phyloP scores from a whole-genome alignment of 2,797 vertebrate species.

The Novumbra hubbsi region DNA sequence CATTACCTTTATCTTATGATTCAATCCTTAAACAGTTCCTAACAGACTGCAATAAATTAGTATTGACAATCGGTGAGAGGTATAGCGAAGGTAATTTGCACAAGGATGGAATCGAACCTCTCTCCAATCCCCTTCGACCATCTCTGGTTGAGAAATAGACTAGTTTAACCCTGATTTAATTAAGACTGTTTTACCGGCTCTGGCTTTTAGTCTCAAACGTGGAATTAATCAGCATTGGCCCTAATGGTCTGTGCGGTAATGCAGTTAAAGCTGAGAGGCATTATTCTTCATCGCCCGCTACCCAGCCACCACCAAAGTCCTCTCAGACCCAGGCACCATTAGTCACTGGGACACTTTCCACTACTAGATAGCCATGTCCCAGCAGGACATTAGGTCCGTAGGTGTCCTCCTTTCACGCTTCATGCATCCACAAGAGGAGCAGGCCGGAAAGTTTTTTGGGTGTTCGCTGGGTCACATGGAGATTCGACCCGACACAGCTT shows the following conservation, averaged over 20 bases:
- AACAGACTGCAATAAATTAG: neutral
- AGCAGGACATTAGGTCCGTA: neutral
- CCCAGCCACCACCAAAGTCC: neutral
- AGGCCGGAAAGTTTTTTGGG: neutral
- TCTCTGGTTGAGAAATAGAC: constrained; percentile 19
- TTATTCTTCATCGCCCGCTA: constrained; percentile 35
- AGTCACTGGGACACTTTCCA: constrained; percentile 4
- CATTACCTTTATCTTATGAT: too few relatives aligned
- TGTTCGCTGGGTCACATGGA: too few relatives aligned
- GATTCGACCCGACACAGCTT: too few relatives aligned
- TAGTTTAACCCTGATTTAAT: constrained; percentile 36
- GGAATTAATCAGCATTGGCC: constrained; percentile 52
- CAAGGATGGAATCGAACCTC: neutral
- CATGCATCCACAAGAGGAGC: neutral
- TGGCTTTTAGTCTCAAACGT: constrained; percentile 51
- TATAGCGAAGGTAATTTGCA: constrained; percentile 16
- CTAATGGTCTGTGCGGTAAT: constrained; percentile 46
- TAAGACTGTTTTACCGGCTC: constrained; percentile 17
- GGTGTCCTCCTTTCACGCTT: neutral
- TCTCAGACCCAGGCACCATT: constrained; percentile 2
- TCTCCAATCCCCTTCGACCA: constrained; percentile 11
- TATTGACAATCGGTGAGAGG: neutral
- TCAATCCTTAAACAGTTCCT: neutral
- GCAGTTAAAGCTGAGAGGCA: constrained; percentile 30
- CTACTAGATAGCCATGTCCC: neutral